Evolutionary conservation across 2,888 invertebrate species (phyloP).

Genomic region (Cataglyphis rosenhaueri): DNA sequence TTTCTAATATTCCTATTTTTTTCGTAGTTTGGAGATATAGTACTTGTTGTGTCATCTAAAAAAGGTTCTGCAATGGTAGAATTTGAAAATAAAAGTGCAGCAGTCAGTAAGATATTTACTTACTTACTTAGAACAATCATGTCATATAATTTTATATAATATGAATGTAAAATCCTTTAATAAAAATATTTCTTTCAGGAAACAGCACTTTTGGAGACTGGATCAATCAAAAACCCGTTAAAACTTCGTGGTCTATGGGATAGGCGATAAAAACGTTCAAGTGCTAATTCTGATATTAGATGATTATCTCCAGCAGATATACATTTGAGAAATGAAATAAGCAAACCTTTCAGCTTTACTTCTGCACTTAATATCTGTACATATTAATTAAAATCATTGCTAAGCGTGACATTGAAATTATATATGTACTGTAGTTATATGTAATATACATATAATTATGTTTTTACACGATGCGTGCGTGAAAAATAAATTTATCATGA

Average conservation of each 20-base stretch:
- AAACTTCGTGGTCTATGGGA: slow-evolving; percentile 90
- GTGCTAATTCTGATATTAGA: slow-evolving; percentile 83
- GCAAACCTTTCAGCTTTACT: slow-evolving; percentile 69
- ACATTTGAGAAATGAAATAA: slow-evolving; percentile 10
- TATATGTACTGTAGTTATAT: background rate
- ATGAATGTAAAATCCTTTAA: too few relatives aligned
- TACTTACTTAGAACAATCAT: too few relatives aligned
- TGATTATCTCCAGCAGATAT: background rate
- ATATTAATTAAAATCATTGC: background rate
- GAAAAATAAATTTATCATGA: background rate
- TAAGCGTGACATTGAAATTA: background rate
- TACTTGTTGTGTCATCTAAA: too few relatives aligned
- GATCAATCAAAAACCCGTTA: slow-evolving; percentile 90
- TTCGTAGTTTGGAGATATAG: too few relatives aligned
- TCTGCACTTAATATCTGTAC: slow-evolving; percentile 72
- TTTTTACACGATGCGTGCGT: background rate
- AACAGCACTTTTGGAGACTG: slow-evolving; percentile 83
- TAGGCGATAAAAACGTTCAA: slow-evolving; percentile 84
- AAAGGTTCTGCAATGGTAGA: too few relatives aligned
- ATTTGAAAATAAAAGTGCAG: too few relatives aligned
- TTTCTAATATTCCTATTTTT: too few relatives aligned
- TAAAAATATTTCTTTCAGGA: too few relatives aligned
- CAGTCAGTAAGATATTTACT: too few relatives aligned
- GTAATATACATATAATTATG: background rate
- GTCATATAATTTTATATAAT: too few relatives aligned